These are phyloP conservation scores for Margarornis squamiger DNA, from an alignment of 2,797 vertebrate genomes.

Conservation along the genomic window DNA sequence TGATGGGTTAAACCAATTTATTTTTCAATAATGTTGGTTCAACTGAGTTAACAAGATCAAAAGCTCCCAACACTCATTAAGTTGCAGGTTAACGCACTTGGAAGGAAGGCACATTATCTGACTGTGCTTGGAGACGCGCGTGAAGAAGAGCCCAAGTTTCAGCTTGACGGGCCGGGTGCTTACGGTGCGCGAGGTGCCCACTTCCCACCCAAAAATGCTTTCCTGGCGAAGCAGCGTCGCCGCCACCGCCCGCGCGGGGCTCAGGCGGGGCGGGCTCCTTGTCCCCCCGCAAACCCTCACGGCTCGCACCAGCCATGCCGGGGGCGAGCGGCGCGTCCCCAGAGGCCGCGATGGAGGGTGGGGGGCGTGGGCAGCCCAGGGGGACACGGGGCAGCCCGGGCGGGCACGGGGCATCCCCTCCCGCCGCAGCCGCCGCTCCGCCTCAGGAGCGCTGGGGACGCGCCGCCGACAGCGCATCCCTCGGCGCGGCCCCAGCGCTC, in stretches of 20 bases:
- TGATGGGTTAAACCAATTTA: not conserved
- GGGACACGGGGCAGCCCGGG: not conserved
- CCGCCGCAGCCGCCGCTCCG: fast-evolving
- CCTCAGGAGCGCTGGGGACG: not conserved
- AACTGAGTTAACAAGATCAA: not conserved
- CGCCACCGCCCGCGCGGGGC: not conserved
- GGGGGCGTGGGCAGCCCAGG: too few species aligned
- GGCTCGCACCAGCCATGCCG: not conserved
- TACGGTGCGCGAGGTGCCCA: fast-evolving
- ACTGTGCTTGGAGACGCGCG: fast-evolving
- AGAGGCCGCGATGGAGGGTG: fast-evolving
- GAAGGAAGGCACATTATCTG: not conserved
- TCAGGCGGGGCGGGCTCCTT: fast-evolving
- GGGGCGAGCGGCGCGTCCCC: not conserved
- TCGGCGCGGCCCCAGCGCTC: not conserved
- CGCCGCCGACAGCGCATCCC: not conserved
- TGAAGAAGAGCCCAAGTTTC: not conserved
- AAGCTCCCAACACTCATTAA: not conserved
- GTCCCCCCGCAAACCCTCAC: fast-evolving
- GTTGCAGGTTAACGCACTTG: not conserved
- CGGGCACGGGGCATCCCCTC: not conserved
- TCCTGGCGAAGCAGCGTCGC: not conserved
- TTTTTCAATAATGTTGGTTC: not conserved
- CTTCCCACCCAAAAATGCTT: not conserved
- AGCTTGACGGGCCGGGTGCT: fast-evolving